Evolutionary conservation across 1,140 invertebrate genomes (phyloP), one percentile per base, ranked within the genome.

Genomic region (Dufourea novaeangliae): DNA sequence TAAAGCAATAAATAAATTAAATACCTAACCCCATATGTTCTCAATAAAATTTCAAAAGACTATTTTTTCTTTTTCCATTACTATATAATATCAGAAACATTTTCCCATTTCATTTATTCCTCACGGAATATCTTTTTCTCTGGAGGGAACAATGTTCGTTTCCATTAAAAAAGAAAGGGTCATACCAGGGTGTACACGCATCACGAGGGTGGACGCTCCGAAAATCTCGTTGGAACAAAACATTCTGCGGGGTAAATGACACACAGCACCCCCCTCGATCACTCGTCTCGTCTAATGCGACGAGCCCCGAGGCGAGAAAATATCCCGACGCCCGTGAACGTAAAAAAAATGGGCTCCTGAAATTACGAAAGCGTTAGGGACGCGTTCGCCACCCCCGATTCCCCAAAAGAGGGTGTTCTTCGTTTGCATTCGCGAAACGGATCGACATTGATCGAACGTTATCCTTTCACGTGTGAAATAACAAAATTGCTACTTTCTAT

Each of bases 151-250:
- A 34, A 41, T 11, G 39, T n/a, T 39, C 57, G 57, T 27, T 12
- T 54, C 52, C 22, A 32, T 20, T 10, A 66, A 41, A 68, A 20
- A 41, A 4, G 29, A 14, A 39, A 52, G 37, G 17, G 8, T 34
- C 22, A 5, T 56, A 3, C 4, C 22, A 3, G 8, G 12, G 52
- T 11, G 34, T 25, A 34, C 17, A 3, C 17, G n/a, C 1, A 3
- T 7, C 39, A 39, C 54, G 27, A 44, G 72, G 72, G 61, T 25
- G n/a, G 62, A 20, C 27, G 44, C 8, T n/a, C 32, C 46, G 2
- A 74, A 80, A 78, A 78, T 78, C 74, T 80, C 62, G 64, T 50
- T 41, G 57, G 22, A 44, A 69, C 69, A 63, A 75, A 83, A 81
- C 70, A 81, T 68, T 69, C 32, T n/a, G 41, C 64, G 8, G 39